Percentiles rank a stretch among this genome's conserved stretches.
These are phyloP conservation scores for Pyrgilauda ruficollis DNA, from an alignment of 2,113 vertebrate species.

Conservation along the genomic window DNA sequence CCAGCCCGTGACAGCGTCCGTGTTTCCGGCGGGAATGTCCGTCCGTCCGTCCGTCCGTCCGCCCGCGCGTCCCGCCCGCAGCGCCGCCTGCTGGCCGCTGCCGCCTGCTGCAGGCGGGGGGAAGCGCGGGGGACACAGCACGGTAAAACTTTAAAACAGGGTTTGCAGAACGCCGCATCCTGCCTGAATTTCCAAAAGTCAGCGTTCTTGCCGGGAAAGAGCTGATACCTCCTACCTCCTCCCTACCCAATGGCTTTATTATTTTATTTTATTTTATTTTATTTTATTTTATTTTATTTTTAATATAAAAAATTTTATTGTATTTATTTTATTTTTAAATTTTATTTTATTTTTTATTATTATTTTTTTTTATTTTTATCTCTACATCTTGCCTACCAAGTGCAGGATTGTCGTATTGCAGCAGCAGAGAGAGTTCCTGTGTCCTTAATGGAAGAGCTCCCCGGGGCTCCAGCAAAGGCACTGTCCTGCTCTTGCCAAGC, in stretches of 20 bases:
- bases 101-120: rapidly evolving
- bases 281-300: neutral
- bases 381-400: no score
- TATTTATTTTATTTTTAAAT: neutral
- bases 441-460: neutral
- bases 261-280: neutral
- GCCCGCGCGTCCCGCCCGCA: neutral
- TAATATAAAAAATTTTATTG: no score
- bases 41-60: no score
- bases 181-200: neutral
- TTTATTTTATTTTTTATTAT: neutral
- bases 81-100: neutral
- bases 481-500: no score
- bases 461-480: neutral
- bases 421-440: neutral
- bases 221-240: neutral
- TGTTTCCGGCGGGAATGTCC: rapidly evolving
- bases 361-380: no score
- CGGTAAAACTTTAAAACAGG: rapidly evolving
- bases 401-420: rapidly evolving
- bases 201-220: rapidly evolving
- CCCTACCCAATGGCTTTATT: rapidly evolving
- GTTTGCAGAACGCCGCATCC: rapidly evolving
- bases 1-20: rapidly evolving
- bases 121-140: rapidly evolving